Evolutionary conservation across 1,140 invertebrate species (phyloP), one percentile per base, ranked within the genome.

Genomic region (Drosophila ananassae): DNA sequence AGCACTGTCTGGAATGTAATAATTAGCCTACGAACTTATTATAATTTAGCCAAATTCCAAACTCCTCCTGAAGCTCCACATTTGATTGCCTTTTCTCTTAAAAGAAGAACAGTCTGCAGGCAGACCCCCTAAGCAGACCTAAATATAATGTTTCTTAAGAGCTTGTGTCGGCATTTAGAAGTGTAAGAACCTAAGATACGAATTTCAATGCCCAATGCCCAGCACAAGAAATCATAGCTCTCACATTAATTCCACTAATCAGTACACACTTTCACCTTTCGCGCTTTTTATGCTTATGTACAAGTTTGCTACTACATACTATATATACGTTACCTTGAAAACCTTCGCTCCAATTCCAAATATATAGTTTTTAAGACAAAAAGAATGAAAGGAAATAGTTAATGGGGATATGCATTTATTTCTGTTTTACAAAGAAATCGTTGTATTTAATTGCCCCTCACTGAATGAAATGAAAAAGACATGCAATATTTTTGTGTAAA

Each of bases 311-410:
- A 87, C 51, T 67, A 53, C 58, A 41, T 53, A 48, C 41, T 57
- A 73, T 50, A 54, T 60, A 78, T 60, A 73, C 44, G 64, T 52
- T 61, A 74, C 34, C 48, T 66, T 61, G 54, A 71, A 67, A 79
- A 79, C 78, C 83, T 89, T 89, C 79, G 84, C 83, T 89, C 79
- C 79, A 79, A 89, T 89, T 89, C 83, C 83, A 89, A 89, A 89
- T 83, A 89, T 77, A 73, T 84, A 89, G 83, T 89, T 77, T 44
- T 25, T 79, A 79, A 89, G 79, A 55, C 52, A 41, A 67, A 66
- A 41, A 60, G 53, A 76, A 34, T 17, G 17, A 17, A 17, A 17
- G 17, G 17, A 52, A 21, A 66, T 13, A 50, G 58, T 28, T 12
- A 41, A 44, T 69, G 46, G 12, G 10, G 12, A 12, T 37, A 22